These are phyloP conservation scores for Merluccius polli DNA, from an alignment of 2,797 vertebrate genomes.

Conservation along the genomic window DNA sequence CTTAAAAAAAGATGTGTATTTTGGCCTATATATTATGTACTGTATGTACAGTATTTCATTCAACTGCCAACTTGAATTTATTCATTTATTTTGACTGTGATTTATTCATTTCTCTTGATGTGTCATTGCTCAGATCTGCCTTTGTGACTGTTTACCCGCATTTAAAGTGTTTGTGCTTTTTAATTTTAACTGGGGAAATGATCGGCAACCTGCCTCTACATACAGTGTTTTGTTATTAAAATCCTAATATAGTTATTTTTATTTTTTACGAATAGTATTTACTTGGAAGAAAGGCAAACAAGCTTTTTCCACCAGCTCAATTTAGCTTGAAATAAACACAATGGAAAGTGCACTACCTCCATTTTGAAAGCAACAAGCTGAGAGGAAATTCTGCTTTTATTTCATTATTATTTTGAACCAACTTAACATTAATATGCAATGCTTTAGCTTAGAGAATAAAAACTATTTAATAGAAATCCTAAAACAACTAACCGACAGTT, in stretches of 20 bases:
- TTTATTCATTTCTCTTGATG: slow-evolving; percentile 18
- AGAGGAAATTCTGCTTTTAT: neutral
- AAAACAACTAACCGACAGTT: neutral
- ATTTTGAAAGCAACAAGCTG: neutral
- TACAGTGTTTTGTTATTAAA: slow-evolving; percentile 7
- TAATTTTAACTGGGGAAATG: neutral
- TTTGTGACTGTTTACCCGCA: neutral
- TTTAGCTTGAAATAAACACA: slow-evolving; percentile 11
- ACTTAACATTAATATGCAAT: neutral
- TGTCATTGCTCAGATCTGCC: slow-evolving; percentile 21
- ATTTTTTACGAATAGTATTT: slow-evolving; percentile 11
- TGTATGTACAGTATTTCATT: slow-evolving; percentile 37
- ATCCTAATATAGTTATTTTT: slow-evolving; percentile 14
- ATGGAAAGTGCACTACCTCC: slow-evolving; percentile 10
- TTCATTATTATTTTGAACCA: neutral
- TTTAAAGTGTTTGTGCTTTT: slow-evolving; percentile 11
- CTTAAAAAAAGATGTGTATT: slow-evolving; percentile 29
- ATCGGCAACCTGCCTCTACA: neutral
- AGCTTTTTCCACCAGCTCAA: slow-evolving; percentile 47
- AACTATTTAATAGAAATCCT: neutral
- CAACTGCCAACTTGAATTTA: slow-evolving; percentile 10
- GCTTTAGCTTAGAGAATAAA: neutral
- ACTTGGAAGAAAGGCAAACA: slow-evolving; percentile 39
- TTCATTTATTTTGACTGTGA: slow-evolving; percentile 16
- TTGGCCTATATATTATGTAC: slow-evolving; percentile 22